Evolutionary conservation across 2,797 vertebrate species (phyloP).

Genomic region (Acanthurus lineatus): DNA sequence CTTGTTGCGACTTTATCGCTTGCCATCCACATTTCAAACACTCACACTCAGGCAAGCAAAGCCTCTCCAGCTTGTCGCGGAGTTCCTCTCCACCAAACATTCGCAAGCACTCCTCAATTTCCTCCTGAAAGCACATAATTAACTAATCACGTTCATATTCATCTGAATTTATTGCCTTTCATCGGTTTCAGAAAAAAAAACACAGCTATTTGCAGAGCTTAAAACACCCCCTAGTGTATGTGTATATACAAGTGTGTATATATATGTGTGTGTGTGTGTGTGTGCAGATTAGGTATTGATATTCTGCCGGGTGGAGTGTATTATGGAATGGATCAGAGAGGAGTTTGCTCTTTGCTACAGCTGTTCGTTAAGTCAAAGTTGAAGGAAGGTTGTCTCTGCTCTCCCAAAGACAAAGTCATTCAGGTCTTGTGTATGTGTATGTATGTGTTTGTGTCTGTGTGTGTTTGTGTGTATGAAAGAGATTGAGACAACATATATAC

Average conservation of each 20-base stretch:
- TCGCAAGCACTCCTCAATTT: slow-evolving; percentile 55
- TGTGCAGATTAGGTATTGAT: slow-evolving; percentile 69
- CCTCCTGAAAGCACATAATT: slow-evolving; percentile 75
- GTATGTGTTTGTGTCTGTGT: slow-evolving; percentile 31
- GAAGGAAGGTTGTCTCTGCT: slow-evolving; percentile 38
- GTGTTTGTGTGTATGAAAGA: slow-evolving; percentile 23
- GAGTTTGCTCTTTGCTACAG: slow-evolving; percentile 53
- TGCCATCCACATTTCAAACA: slow-evolving; percentile 41
- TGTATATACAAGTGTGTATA: slow-evolving; percentile 6
- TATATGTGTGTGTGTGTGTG: slow-evolving; percentile 37
- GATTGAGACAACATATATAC: slow-evolving; percentile 14
- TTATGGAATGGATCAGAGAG: slow-evolving; percentile 64
- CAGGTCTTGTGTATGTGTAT: not conserved
- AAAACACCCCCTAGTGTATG: slow-evolving; percentile 32
- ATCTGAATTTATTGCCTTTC: slow-evolving; percentile 67
- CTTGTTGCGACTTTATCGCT: slow-evolving; percentile 36
- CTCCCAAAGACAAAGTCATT: slow-evolving; percentile 27
- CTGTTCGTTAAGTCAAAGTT: slow-evolving; percentile 61
- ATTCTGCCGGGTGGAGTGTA: slow-evolving; percentile 72
- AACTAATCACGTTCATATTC: slow-evolving; percentile 77
- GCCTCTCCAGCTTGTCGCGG: slow-evolving; percentile 39
- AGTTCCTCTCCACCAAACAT: slow-evolving; percentile 48
- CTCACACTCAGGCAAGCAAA: slow-evolving; percentile 18
- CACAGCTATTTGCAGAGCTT: slow-evolving; percentile 24
- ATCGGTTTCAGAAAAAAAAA: slow-evolving; percentile 52